A percentile compares a stretch with the other conserved stretches of the same genome.
Conservation (phyloP, 1,140 invertebrate species). For the Diabrotica virgifera region DNA sequence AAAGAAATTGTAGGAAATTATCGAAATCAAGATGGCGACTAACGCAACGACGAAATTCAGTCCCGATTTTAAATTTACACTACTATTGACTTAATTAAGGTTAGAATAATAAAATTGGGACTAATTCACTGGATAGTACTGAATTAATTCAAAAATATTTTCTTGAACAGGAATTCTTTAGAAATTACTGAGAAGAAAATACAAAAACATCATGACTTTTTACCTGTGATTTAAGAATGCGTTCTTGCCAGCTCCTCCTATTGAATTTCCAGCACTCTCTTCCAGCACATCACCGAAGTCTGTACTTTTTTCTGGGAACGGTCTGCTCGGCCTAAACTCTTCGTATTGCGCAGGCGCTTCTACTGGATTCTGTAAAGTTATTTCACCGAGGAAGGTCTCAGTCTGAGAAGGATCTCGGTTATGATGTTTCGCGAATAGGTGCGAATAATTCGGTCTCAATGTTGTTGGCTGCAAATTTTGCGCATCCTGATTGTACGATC, state of each 20-base stretch:
- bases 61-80: no score
- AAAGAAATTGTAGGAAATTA: no score
- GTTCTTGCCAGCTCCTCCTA: conserved; percentile 4
- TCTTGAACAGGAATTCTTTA: neutral
- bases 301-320: conserved; percentile 9
- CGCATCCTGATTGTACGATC: neutral
- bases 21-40: no score
- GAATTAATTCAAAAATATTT: neutral
- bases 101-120: no score
- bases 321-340: conserved; percentile 16
- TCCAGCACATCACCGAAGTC: conserved; percentile 4
- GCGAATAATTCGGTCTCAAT: conserved; percentile 42
- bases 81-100: no score
- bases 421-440: conserved; percentile 45
- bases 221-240: conserved; percentile 31
- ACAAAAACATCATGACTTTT: no score
- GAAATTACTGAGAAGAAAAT: neutral
- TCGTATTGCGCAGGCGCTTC: conserved; percentile 41
- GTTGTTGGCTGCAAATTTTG: conserved; percentile 37
- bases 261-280: conserved; percentile 9
- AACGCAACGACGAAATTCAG: no score
- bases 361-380: conserved; percentile 57
- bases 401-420: conserved; percentile 56
- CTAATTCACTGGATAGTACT: neutral
- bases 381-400: conserved; percentile 58